phyloP scores from a whole-genome alignment of 1,140 invertebrate genomes.

The Drosophila kanapiae region DNA sequence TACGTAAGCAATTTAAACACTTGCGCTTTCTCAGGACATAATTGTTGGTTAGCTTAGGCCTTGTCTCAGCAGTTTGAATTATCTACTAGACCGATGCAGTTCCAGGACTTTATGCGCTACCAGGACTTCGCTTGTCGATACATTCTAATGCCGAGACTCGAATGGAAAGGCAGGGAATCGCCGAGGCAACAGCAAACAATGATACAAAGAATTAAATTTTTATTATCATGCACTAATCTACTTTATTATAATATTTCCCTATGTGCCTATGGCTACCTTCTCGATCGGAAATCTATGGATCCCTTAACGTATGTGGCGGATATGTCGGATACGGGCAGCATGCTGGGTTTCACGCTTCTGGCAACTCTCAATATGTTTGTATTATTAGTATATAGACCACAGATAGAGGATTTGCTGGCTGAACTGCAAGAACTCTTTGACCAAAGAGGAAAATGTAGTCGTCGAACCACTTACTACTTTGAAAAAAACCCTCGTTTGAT shows the following conservation, averaged over 20 bases:
- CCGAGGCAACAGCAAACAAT: background rate
- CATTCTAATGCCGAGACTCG: background rate
- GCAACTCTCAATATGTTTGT: background rate
- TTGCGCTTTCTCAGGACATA: conserved; percentile 7
- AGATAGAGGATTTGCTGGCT: background rate
- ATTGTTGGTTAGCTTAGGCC: background rate
- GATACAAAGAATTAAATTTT: background rate
- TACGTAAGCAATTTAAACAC: background rate
- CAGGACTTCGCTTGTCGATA: background rate
- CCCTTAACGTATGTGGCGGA: background rate
- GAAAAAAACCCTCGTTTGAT: background rate
- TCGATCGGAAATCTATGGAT: conserved; percentile 6
- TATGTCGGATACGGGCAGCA: conserved; percentile 1
- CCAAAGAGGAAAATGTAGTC: background rate
- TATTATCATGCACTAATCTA: background rate
- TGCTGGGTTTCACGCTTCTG: background rate
- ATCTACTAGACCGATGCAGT: background rate
- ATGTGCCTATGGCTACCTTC: background rate
- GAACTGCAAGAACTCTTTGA: background rate
- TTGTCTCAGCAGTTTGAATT: background rate
- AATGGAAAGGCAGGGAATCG: conserved; percentile 16
- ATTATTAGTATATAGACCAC: background rate
- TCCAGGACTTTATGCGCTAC: conserved; percentile 1
- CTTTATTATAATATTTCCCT: background rate
- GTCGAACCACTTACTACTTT: background rate